A percentile compares a stretch with the other conserved stretches of the same genome.
Evolutionary conservation across 2,113 vertebrate genomes (phyloP).

Genomic region (Takifugu bimaculatus): DNA sequence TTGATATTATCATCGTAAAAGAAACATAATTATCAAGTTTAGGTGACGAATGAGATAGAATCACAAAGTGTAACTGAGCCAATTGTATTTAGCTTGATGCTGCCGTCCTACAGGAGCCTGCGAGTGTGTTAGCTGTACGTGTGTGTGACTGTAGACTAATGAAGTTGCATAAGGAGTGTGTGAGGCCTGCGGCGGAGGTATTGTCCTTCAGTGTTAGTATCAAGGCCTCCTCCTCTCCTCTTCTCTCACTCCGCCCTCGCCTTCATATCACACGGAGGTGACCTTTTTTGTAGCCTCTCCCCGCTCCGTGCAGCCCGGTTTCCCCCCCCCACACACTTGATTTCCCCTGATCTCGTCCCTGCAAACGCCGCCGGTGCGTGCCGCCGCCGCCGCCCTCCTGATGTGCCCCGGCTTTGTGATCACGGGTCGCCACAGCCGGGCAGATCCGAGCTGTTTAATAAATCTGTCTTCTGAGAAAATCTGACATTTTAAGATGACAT

Average conservation of each 20-base stretch:
- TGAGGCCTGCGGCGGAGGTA: constrained; percentile 54
- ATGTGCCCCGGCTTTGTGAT: constrained; percentile 34
- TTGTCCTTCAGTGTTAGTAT: constrained; percentile 68
- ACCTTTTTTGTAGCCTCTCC: constrained; percentile 61
- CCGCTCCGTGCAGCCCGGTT: constrained; percentile 32
- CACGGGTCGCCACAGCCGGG: constrained; percentile 29
- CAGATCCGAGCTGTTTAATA: constrained; percentile 53
- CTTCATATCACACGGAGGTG: constrained; percentile 63
- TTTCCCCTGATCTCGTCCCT: constrained; percentile 32
- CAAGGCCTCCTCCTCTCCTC: constrained; percentile 46
- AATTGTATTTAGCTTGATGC: not conserved
- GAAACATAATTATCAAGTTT: no score
- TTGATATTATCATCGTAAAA: no score
- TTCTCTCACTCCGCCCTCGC: constrained; percentile 58
- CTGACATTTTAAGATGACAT: constrained; percentile 75
- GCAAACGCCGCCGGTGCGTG: constrained; percentile 19
- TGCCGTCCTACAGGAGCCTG: constrained; percentile 28
- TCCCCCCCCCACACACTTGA: constrained; percentile 22
- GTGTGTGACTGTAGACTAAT: constrained; percentile 23
- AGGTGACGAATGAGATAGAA: no score
- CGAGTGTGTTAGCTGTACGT: constrained; percentile 2
- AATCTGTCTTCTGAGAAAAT: constrained; percentile 63
- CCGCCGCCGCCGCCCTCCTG: constrained; percentile 21
- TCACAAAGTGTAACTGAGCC: not conserved
- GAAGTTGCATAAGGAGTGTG: constrained; percentile 46